A percentile compares a stretch with the other conserved stretches of the same genome.
These are phyloP conservation scores for Echinops telfairi DNA, from an alignment of 2,113 vertebrate species.

Conservation along the genomic window DNA sequence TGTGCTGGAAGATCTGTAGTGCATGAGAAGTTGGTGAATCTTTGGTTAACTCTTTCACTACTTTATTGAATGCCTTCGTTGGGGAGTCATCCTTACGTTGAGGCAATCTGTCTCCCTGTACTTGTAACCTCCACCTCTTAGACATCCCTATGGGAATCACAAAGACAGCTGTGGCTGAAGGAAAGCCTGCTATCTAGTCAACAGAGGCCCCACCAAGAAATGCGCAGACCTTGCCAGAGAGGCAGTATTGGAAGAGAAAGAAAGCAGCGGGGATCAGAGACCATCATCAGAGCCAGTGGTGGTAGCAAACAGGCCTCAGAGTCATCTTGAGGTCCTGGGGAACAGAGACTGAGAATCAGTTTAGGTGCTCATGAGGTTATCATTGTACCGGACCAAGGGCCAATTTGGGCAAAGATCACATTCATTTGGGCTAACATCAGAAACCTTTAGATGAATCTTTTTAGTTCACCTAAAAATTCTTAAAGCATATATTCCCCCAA, in stretches of 20 bases:
- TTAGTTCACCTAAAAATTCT: background rate
- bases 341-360: background rate
- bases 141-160: background rate
- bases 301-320: background rate
- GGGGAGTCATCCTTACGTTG: background rate
- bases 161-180: constrained; percentile 8
- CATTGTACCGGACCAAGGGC: background rate
- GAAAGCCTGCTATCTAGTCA: background rate
- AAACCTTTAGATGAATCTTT: background rate
- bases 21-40: constrained; percentile 10
- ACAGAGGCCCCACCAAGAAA: constrained; percentile 15
- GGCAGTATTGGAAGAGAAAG: background rate
- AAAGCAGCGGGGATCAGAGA: background rate
- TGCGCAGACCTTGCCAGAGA: background rate
- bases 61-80: constrained; percentile 19
- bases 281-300: background rate
- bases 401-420: background rate
- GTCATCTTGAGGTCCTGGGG: background rate
- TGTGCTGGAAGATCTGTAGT: constrained; percentile 37
- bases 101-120: background rate
- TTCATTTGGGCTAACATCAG: background rate
- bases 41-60: constrained; percentile 60
- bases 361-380: background rate
- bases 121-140: background rate
- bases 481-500: background rate